Evolutionary conservation across 2,113 vertebrate species (phyloP), one percentile per base, ranked within the genome.

Genomic region (Scartelaos histophorus): DNA sequence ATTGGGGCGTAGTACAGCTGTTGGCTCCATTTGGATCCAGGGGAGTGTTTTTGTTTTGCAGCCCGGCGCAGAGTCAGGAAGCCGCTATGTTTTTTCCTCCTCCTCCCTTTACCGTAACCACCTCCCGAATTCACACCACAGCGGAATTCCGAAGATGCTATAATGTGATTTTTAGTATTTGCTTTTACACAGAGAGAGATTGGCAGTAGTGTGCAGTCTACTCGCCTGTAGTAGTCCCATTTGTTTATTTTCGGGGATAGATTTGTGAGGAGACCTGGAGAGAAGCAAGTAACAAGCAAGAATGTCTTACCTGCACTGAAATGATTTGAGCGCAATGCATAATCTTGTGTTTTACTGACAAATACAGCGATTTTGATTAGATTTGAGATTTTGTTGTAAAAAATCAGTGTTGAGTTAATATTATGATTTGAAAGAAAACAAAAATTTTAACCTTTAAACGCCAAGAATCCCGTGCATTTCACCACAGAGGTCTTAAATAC

Each of bases 31-130:
- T 71, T 35, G 38, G 13, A 67, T 15, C 51, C 15, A 21, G 68
- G 47, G 13, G 51, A 10, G 56, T 54, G 54, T 70, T 67, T 5
- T 12, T 71, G 47, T 79, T 81, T 82, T 66, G 38, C 25, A 53
- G 19, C 66, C 51, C 2, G 53, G 24, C 19, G 43, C 5, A 24
- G 57, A 69, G 67, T 65, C 74, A 24, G 79, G 73, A 84, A 76
- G 66, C 35, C n/a, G 64, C 1, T 24, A 1, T 73, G 22, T 85
- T 74, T 57, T 76, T 79, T 12, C 38, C 53, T 66, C 16, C 24
- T 54, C 64, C 38, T 9, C 34, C 34, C 3, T 62, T 70, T 66
- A 13, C 29, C 7, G 2, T 68, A 25, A 25, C 51, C 73, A 56
- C 61, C 73, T 64, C 66, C 67, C 53, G 34, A 75, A 66, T 19